A percentile compares a stretch with the other conserved stretches of the same genome.
phyloP scores from a whole-genome alignment of 2,113 vertebrate species.

The Cariama cristata region DNA sequence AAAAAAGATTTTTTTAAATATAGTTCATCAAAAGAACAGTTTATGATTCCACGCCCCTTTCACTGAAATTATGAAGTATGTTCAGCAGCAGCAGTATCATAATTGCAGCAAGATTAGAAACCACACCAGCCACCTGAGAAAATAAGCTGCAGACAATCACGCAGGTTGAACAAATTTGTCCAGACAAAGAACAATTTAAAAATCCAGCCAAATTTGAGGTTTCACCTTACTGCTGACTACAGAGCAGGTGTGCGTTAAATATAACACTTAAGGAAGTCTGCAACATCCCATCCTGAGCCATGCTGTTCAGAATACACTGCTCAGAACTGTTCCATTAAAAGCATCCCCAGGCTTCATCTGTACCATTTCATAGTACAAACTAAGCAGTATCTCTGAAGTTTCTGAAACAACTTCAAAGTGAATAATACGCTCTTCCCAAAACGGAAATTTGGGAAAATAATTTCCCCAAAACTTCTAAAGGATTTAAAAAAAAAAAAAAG shows the following conservation, averaged over 20 bases:
- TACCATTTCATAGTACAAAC: background rate
- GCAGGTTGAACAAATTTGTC: background rate
- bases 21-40: background rate
- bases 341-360: background rate
- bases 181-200: background rate
- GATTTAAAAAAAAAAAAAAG: background rate
- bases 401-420: background rate
- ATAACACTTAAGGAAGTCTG: background rate
- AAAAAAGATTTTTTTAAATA: background rate
- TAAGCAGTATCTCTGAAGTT: background rate
- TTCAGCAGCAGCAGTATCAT: background rate
- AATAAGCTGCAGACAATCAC: background rate
- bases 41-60: background rate
- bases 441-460: background rate
- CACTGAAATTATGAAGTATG: background rate
- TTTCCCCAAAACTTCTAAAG: background rate
- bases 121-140: background rate
- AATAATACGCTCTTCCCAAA: background rate
- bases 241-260: background rate
- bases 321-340: background rate
- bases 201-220: background rate
- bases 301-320: background rate
- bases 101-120: background rate
- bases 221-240: background rate
- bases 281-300: background rate